A percentile compares a stretch with the other conserved stretches of the same genome.
These are phyloP conservation scores for Conopomorpha cramerella DNA, from an alignment of 1,140 invertebrate genomes.

Conservation along the genomic window DNA sequence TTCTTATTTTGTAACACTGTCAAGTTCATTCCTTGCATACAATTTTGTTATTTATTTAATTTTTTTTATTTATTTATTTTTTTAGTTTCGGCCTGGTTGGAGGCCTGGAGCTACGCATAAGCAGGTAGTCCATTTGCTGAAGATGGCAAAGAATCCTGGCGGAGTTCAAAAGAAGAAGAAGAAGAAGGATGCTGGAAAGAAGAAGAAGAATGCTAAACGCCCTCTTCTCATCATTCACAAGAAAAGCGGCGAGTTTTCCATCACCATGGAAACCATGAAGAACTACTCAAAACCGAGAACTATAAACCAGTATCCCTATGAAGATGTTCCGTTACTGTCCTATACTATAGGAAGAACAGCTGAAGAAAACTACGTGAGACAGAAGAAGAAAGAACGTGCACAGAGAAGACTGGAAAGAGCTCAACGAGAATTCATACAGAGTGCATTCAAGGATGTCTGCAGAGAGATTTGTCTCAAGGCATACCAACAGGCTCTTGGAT, in stretches of 20 bases:
- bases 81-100: constrained; percentile 38
- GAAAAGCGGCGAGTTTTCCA: constrained; percentile 37
- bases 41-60: constrained; percentile 18
- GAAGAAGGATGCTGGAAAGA: constrained; percentile 22
- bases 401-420: constrained; percentile 31
- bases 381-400: constrained; percentile 29
- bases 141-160: constrained; percentile 32
- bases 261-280: constrained; percentile 53
- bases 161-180: constrained; percentile 28
- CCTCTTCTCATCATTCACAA: constrained; percentile 39
- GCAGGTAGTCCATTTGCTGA: constrained; percentile 33
- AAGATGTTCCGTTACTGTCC: constrained; percentile 38
- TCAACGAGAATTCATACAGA: constrained; percentile 38
- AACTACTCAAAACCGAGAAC: constrained; percentile 26
- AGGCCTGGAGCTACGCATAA: constrained; percentile 43
- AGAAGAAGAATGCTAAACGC: constrained; percentile 30
- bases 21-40: constrained; percentile 6
- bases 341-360: constrained; percentile 45
- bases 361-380: constrained; percentile 34
- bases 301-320: constrained; percentile 39
- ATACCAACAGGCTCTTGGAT: constrained; percentile 42
- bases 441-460: constrained; percentile 41
- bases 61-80: constrained; percentile 31
- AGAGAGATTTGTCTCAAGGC: constrained; percentile 46
- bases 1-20: constrained; percentile 5